Conservation (phyloP, 53 echinoderm and acorn worm genomes). For the Echinometra lucunter region DNA sequence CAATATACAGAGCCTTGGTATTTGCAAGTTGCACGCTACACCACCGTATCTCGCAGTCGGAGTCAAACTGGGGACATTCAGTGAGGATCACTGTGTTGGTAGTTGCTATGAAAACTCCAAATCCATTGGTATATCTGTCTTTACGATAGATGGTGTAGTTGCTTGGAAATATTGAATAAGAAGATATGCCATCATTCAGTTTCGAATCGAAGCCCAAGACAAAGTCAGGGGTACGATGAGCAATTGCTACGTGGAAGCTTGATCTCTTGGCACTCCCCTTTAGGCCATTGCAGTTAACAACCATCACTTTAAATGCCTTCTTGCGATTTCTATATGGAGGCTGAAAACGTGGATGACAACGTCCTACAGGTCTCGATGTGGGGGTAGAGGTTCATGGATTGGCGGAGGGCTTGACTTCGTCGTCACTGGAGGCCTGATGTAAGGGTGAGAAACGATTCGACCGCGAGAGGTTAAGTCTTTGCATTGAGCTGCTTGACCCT, state of each 20-base stretch:
- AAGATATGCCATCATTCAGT: neutral
- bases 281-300: neutral
- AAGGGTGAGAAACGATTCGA: neutral
- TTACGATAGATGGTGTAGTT: too few relatives aligned
- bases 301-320: neutral
- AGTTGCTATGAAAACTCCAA: too few relatives aligned
- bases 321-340: neutral
- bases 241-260: neutral
- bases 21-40: too few relatives aligned
- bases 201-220: neutral
- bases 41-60: too few relatives aligned
- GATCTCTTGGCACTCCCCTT: neutral
- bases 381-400: neutral
- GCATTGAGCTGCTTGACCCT: neutral
- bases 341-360: neutral
- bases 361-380: neutral
- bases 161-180: neutral
- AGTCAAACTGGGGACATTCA: too few relatives aligned
- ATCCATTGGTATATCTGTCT: too few relatives aligned
- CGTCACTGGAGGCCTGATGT: neutral
- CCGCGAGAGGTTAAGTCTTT: neutral
- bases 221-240: neutral
- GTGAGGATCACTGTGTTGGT: too few relatives aligned
- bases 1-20: too few relatives aligned
- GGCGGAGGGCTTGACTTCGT: neutral